These are phyloP conservation scores for Phycodurus eques DNA, from an alignment of 2,113 vertebrate species.

Conservation along the genomic window DNA sequence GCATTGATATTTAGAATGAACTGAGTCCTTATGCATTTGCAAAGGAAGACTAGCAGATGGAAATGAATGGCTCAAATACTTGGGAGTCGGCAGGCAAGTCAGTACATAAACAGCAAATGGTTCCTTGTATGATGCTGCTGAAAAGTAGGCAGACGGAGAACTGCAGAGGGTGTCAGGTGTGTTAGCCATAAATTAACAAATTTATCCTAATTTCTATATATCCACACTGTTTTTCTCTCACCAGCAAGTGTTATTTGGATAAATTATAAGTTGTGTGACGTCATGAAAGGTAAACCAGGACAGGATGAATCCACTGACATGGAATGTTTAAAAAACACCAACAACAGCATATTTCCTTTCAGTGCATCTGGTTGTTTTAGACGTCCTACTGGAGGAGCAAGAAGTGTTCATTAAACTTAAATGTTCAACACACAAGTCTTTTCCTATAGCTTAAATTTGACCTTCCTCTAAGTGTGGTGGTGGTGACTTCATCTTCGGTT, in stretches of 20 bases:
- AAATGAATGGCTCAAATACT: background rate
- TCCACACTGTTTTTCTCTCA: background rate
- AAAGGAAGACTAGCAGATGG: background rate
- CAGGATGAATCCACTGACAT: background rate
- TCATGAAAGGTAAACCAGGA: background rate
- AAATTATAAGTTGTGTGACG: background rate
- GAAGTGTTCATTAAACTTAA: too few relatives aligned
- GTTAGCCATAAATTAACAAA: background rate
- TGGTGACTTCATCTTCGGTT: too few relatives aligned
- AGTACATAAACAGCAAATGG: background rate
- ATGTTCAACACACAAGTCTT: too few relatives aligned
- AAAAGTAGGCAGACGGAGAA: background rate
- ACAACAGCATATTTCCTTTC: background rate
- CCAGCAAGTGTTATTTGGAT: background rate
- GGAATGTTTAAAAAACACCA: background rate
- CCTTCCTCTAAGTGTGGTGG: too few relatives aligned
- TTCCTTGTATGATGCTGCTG: background rate
- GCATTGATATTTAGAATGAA: background rate
- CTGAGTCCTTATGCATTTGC: background rate
- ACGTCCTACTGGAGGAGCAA: background rate
- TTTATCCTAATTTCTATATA: background rate
- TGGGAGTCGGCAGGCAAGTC: background rate
- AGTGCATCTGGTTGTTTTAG: background rate
- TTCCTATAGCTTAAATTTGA: too few relatives aligned
- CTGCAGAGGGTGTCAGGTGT: background rate